Evolutionary conservation across 2,113 vertebrate species (phyloP), one percentile per base, ranked within the genome.

Genomic region (Chaetops frenatus): DNA sequence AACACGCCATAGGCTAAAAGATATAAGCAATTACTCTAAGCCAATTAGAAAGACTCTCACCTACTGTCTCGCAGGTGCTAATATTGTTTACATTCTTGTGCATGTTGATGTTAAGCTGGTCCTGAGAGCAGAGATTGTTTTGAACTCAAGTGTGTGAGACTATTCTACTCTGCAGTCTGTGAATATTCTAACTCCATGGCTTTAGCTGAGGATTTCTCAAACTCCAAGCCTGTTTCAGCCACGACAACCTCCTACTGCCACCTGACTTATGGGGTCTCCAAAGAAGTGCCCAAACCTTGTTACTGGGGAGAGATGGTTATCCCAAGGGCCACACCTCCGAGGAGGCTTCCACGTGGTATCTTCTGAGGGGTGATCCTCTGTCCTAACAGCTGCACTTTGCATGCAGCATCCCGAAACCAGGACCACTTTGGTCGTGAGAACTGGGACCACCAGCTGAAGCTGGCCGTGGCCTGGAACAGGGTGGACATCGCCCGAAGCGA

Each of bases 391-490:
- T 12, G 29, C 6, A 1, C 60, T 54, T 40, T 40, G 58, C 44
- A 7, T 21, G 7, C 97, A 99, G 99, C 99, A 11, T 99, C 99
- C 8, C 97, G 92, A 88, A 98, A 91, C 92, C 97, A 95, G 12
- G 98, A 98, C 85, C 97, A 97, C n/a, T 97, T 96, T 48, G 98
- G 98, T 9, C 98, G 58, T 0, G 97, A 98, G 91, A 98, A 95
- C 93, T 99, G 98, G 98, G 98, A 98, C 92, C 98, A 98, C 78
- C 99, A 99, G 96, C 98, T 99, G 96, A 98, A 99, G 96, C 64
- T 99, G 93, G 99, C 99, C 2, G 99, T 99, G 86, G 98, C 98
- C 36, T 99, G 99, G 99, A 99, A 99, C 92, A 97, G 99, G 5
- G 99, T 99, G 88, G 99, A 99, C 97, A 99, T 99, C 18, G 99